phyloP scores from a whole-genome alignment of 2,888 invertebrate species.

The Suillia variegata region DNA sequence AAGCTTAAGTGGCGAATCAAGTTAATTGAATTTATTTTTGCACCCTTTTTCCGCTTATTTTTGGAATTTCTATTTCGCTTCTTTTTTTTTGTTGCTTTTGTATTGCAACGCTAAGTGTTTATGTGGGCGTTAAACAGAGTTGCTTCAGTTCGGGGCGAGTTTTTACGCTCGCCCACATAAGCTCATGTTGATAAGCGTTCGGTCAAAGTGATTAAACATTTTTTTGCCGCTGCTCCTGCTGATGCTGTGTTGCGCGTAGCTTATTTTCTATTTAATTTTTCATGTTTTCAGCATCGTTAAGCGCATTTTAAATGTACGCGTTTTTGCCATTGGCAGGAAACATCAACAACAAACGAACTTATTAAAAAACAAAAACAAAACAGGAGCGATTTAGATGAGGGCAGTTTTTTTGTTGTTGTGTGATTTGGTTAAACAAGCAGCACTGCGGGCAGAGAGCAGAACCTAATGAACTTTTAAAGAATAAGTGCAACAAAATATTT shows the following conservation, averaged over 20 bases:
- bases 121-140: not conserved
- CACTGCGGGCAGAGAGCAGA: too few relatives aligned
- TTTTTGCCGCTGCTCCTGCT: too few relatives aligned
- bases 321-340: too few relatives aligned
- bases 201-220: not conserved
- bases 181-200: conserved; percentile 2
- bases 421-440: too few relatives aligned
- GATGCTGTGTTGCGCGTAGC: too few relatives aligned
- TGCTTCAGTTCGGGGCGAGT: not conserved
- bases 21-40: conserved; percentile 39
- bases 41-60: conserved; percentile 23
- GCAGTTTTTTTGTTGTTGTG: too few relatives aligned
- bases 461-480: too few relatives aligned
- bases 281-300: not conserved
- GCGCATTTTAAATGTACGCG: not conserved
- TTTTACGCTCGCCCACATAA: not conserved
- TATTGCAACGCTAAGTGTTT: not conserved
- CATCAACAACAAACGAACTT: too few relatives aligned
- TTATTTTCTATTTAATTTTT: not conserved
- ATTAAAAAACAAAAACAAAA: too few relatives aligned
- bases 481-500: too few relatives aligned
- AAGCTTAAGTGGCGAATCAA: conserved; percentile 37
- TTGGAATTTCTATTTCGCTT: too few relatives aligned
- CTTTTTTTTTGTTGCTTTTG: not conserved
- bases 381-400: too few relatives aligned